Evolutionary conservation across 2,113 vertebrate species (phyloP).

Genomic region (Mirza zaza): DNA sequence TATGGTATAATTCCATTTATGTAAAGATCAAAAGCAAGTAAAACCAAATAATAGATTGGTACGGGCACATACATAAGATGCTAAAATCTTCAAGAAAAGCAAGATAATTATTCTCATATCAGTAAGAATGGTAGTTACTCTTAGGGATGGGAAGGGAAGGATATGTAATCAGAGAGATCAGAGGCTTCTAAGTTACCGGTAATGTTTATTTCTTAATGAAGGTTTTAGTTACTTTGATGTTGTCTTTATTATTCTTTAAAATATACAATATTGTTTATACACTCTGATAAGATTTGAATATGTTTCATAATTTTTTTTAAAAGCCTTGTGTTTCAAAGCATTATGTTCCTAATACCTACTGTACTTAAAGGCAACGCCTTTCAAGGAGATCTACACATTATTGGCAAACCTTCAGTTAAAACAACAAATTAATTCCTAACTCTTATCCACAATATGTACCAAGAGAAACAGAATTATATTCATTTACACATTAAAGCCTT

Average conservation of each 20-base stretch:
- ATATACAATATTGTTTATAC: neutral
- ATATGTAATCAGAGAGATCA: neutral
- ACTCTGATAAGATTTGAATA: neutral
- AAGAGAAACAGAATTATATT: constrained; percentile 12
- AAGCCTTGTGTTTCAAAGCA: neutral
- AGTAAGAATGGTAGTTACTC: neutral
- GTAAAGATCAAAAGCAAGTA: neutral
- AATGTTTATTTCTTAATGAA: constrained; percentile 13
- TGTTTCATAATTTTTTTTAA: neutral
- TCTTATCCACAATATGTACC: neutral
- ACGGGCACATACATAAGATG: neutral
- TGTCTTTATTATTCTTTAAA: neutral
- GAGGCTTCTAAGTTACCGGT: neutral
- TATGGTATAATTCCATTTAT: neutral
- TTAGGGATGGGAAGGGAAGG: neutral
- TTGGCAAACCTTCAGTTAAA: constrained; percentile 34
- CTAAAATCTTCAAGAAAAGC: neutral
- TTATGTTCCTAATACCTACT: neutral
- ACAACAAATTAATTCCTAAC: constrained; percentile 5
- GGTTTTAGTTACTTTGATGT: neutral
- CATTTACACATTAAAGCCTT: neutral
- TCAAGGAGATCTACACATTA: neutral
- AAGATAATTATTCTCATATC: neutral
- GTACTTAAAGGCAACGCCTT: neutral
- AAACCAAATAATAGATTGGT: neutral